Conservation (phyloP, 2,888 invertebrate species). For the Megalurothrips usitatus region DNA sequence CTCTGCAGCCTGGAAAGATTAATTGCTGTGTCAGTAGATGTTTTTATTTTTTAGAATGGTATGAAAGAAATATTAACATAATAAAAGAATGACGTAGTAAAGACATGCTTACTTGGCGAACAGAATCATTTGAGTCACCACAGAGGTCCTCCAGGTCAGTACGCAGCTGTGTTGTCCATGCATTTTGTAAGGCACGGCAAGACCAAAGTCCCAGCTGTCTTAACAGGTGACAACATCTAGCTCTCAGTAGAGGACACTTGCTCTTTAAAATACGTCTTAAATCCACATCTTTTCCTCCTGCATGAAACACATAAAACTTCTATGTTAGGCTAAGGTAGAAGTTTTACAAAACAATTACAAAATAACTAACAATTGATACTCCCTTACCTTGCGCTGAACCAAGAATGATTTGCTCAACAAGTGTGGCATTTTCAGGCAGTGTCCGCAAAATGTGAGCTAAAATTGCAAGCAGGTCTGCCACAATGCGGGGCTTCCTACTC, state of each 20-base stretch:
- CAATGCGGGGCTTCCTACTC: constrained; percentile 57
- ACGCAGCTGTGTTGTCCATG: background rate
- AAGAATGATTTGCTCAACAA: constrained; percentile 67
- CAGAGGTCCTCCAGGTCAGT: background rate
- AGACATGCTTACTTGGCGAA: background rate
- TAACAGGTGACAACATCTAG: background rate
- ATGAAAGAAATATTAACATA: background rate
- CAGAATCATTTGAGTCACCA: background rate
- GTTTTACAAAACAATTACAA: background rate
- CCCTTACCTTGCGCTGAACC: constrained; percentile 39
- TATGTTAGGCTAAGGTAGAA: background rate
- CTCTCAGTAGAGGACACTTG: background rate
- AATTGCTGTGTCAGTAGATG: background rate
- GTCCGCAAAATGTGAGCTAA: constrained; percentile 68
- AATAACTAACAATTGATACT: background rate
- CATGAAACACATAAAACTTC: constrained; percentile 30
- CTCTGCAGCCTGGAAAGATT: background rate
- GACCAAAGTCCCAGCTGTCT: background rate
- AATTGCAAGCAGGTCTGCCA: constrained; percentile 65
- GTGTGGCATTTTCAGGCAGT: constrained; percentile 68
- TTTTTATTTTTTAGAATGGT: background rate
- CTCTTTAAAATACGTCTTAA: constrained; percentile 31
- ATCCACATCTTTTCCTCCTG: constrained; percentile 34
- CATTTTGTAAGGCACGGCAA: background rate
- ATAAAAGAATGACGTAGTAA: background rate